phyloP scores from a whole-genome alignment of 2,113 vertebrate genomes.

The Thryonomys swinderianus region DNA sequence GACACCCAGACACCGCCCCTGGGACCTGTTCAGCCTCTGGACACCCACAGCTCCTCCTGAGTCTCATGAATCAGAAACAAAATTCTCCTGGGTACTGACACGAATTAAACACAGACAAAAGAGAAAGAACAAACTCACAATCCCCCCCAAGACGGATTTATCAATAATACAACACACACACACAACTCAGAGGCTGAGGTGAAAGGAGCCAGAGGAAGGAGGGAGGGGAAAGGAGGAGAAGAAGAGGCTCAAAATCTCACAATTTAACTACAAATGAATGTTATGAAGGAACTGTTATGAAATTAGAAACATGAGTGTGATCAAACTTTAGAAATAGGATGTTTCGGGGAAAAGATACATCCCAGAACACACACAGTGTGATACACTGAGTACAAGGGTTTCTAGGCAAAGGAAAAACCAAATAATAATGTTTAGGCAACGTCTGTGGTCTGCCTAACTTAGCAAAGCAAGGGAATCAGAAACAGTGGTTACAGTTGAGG shows the following conservation, averaged over 20 bases:
- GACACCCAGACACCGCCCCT: no score
- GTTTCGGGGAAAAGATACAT: neutral
- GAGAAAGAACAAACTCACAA: neutral
- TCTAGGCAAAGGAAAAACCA: neutral
- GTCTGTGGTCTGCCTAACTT: neutral
- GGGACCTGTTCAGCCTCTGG: neutral
- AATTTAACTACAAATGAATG: neutral
- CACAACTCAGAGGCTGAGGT: neutral
- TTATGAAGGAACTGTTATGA: neutral
- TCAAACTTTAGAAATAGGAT: neutral
- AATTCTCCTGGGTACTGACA: neutral
- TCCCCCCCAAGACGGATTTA: neutral
- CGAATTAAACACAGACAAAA: neutral
- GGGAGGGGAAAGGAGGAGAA: neutral
- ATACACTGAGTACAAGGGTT: neutral
- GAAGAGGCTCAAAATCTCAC: neutral
- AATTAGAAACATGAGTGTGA: neutral
- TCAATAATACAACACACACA: neutral
- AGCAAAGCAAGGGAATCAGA: neutral
- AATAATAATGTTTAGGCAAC: neutral
- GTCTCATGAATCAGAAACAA: neutral
- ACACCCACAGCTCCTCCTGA: neutral
- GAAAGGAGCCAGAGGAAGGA: neutral
- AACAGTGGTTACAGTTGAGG: no score
- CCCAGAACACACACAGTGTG: neutral